phyloP scores from a whole-genome alignment of 2,113 vertebrate species.

The Cariama cristata region DNA sequence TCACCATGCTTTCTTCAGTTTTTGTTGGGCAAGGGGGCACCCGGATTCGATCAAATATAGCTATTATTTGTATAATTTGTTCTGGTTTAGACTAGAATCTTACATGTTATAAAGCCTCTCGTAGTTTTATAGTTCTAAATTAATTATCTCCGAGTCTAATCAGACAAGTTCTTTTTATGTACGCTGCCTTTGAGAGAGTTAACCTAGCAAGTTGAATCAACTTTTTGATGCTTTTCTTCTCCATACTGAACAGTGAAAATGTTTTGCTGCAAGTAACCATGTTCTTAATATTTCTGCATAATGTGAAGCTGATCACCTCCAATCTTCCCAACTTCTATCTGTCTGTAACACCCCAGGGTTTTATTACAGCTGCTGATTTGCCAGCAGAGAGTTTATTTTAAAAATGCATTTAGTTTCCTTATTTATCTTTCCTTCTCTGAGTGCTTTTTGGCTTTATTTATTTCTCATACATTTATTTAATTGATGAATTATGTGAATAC shows the following conservation, averaged over 20 bases:
- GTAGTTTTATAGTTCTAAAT: neutral
- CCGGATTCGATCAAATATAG: neutral
- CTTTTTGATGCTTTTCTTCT: neutral
- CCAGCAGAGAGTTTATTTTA: neutral
- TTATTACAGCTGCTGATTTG: neutral
- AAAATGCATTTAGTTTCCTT: neutral
- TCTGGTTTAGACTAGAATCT: neutral
- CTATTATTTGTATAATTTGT: neutral
- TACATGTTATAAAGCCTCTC: neutral
- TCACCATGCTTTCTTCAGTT: neutral
- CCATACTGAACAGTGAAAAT: neutral
- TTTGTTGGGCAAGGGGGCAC: neutral
- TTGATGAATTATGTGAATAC: neutral
- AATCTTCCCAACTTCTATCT: neutral
- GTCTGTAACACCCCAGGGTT: neutral
- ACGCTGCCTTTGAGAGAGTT: neutral
- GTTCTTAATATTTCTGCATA: neutral
- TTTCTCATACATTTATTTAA: neutral
- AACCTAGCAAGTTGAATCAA: neutral
- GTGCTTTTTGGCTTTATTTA: neutral
- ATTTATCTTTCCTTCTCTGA: neutral
- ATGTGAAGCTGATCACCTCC: neutral
- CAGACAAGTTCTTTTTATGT: neutral
- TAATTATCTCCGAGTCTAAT: neutral
- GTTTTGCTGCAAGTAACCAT: neutral